A percentile compares a stretch with the other conserved stretches of the same genome.
Conservation (phyloP, 2,113 vertebrate species). For the Pseudorhombus dupliciocellatus region DNA sequence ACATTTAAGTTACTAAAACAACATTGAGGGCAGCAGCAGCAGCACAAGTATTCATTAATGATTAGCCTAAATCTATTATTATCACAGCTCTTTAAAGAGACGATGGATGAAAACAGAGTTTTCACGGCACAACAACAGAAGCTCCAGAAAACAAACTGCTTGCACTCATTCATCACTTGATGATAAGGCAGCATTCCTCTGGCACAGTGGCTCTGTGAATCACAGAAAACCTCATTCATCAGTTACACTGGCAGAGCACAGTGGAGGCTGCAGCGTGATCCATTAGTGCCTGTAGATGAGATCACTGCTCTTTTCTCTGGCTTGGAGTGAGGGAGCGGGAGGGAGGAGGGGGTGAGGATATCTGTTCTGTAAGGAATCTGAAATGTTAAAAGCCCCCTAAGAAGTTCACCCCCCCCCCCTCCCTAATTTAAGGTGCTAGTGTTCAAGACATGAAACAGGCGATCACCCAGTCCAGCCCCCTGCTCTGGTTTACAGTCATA, state of each 20-base stretch:
- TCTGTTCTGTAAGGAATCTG: constrained; percentile 42
- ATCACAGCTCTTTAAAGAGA: background rate
- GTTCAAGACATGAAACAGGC: constrained; percentile 41
- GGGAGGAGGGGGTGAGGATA: background rate
- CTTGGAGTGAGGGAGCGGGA: constrained; percentile 3
- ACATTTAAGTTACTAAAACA: constrained; percentile 11
- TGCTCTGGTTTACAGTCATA: constrained; percentile 2
- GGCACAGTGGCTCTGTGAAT: constrained; percentile 41
- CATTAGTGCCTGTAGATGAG: constrained; percentile 49
- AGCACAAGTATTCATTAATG: background rate
- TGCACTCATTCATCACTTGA: constrained; percentile 49
- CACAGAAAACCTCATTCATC: constrained; percentile 54
- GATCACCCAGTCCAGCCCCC: background rate
- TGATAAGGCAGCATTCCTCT: constrained; percentile 67
- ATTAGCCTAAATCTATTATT: background rate
- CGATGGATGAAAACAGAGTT: constrained; percentile 1
- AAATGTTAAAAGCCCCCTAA: constrained; percentile 56
- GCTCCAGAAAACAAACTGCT: constrained; percentile 9
- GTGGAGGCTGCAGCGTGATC: constrained; percentile 43
- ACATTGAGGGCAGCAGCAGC: background rate
- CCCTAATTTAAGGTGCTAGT: constrained; percentile 9
- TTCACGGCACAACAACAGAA: constrained; percentile 15
- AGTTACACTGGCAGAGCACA: constrained; percentile 38
- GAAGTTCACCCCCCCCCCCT: constrained; percentile 7
- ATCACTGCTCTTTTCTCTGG: constrained; percentile 42